A percentile compares a stretch with the other conserved stretches of the same genome.
Evolutionary conservation across 2,113 vertebrate species (phyloP).

Genomic region (Stegostoma tigrinum): DNA sequence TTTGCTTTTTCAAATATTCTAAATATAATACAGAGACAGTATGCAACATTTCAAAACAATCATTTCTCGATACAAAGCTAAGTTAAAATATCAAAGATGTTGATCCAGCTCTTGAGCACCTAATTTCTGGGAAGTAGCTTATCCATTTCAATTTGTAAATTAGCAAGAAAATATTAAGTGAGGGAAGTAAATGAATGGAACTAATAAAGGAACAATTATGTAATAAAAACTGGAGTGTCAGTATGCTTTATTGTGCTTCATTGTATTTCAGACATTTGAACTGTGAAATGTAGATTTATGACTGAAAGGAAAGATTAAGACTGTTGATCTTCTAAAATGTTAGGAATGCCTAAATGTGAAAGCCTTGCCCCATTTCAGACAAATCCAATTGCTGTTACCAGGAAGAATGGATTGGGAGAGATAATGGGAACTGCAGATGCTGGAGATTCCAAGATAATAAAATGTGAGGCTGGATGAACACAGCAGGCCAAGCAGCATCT

Average conservation of each 20-base stretch:
- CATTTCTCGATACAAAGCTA: neutral
- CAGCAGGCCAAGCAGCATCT: too few relatives aligned
- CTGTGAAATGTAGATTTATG: neutral
- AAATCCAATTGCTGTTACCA: neutral
- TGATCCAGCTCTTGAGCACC: neutral
- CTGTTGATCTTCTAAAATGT: neutral
- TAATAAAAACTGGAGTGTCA: neutral
- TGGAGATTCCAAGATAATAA: too few relatives aligned
- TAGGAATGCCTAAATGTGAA: neutral
- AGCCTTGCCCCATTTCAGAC: neutral
- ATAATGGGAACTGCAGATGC: too few relatives aligned
- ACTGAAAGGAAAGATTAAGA: neutral
- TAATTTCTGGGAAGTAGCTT: neutral
- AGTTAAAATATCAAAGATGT: neutral
- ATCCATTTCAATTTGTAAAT: neutral
- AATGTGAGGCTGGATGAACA: too few relatives aligned
- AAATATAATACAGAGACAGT: too few relatives aligned
- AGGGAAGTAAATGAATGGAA: neutral
- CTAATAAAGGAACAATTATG: neutral
- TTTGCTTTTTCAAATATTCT: too few relatives aligned
- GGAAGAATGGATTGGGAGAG: too few relatives aligned
- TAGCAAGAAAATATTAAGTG: neutral
- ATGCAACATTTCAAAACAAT: too few relatives aligned
- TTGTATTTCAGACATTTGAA: neutral
- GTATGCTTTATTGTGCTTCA: neutral